Conservation (phyloP, 2,113 vertebrate species). For the Malurus cyaneus region DNA sequence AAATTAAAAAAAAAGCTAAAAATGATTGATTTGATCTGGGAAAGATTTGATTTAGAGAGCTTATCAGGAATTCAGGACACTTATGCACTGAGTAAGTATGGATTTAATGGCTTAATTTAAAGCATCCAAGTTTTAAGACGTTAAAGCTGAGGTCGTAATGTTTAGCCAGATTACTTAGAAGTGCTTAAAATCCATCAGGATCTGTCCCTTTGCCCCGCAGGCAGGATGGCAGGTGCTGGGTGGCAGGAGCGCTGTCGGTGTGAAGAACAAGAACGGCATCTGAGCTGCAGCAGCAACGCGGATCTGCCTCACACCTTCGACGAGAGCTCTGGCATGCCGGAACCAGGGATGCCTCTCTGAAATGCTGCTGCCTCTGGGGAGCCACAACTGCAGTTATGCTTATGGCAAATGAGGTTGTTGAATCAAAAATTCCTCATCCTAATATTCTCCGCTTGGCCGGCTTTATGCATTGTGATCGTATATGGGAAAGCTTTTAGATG, state of each 20-base stretch:
- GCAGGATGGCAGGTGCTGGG: not conserved
- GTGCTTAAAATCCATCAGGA: not conserved
- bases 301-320: not conserved
- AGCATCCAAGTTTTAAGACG: not conserved
- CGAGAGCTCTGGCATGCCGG: not conserved
- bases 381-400: not conserved
- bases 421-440: not conserved
- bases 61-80: constrained; percentile 49
- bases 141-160: not conserved
- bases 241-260: not conserved
- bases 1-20: not conserved
- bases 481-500: not conserved
- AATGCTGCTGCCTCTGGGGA: not conserved
- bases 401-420: not conserved
- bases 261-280: not conserved
- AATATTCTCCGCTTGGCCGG: not conserved
- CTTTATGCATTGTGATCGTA: not conserved
- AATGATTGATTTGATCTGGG: constrained; percentile 28
- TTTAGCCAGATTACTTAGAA: not conserved
- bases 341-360: not conserved
- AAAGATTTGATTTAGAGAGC: constrained; percentile 38
- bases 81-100: constrained; percentile 37
- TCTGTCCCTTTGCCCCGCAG: not conserved
- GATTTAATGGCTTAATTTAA: constrained; percentile 52
- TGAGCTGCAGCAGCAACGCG: not conserved